These are phyloP conservation scores for Lasioglossum oenotherae DNA, from an alignment of 2,888 invertebrate genomes.

Conservation along the genomic window DNA sequence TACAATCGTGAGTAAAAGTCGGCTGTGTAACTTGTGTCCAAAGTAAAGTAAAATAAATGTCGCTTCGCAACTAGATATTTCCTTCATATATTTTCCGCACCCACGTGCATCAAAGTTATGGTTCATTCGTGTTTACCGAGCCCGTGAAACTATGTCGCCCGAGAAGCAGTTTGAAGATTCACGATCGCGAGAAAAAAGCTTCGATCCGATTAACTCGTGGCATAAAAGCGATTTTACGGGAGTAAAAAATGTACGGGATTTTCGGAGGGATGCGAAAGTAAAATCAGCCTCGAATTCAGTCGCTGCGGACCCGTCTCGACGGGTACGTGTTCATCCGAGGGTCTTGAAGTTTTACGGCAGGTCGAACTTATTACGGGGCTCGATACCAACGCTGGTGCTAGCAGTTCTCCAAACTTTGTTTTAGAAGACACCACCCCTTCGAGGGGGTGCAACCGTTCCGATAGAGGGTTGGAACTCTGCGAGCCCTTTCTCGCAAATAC, in stretches of 20 bases:
- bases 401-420: constrained; percentile 20
- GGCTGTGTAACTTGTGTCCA: neutral
- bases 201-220: neutral
- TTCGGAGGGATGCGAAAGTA: neutral
- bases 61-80: too few relatives aligned
- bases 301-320: neutral
- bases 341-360: constrained; percentile 23
- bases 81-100: too few relatives aligned
- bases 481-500: neutral
- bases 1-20: too few relatives aligned
- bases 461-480: neutral
- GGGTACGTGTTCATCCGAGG: constrained; percentile 26
- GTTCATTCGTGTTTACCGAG: neutral
- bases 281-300: constrained; percentile 19
- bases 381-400: constrained; percentile 12
- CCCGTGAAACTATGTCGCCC: too few relatives aligned
- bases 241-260: neutral
- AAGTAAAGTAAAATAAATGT: neutral
- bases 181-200: too few relatives aligned
- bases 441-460: neutral
- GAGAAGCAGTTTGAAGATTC: too few relatives aligned
- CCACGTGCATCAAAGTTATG: neutral
- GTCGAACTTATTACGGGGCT: constrained; percentile 30
- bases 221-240: neutral
- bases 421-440: constrained; percentile 25